phyloP scores from a whole-genome alignment of 2,797 vertebrate genomes.

The Nyctalus aviator region DNA sequence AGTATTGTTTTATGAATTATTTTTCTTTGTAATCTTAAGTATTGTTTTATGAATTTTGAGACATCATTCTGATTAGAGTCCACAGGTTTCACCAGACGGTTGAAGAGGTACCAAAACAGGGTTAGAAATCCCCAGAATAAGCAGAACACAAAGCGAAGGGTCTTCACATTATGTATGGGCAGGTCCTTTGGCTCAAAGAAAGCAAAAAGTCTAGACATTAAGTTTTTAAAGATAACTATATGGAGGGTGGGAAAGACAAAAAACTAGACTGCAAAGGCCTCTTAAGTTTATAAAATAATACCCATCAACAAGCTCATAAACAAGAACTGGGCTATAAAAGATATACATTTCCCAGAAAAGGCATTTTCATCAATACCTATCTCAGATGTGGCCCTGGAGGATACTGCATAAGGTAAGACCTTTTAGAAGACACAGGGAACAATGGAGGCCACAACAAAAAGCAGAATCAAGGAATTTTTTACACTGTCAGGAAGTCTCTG shows the following conservation, averaged over 20 bases:
- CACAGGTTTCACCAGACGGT: background rate
- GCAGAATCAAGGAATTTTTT: background rate
- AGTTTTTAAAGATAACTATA: background rate
- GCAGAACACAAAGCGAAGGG: background rate
- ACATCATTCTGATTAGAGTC: background rate
- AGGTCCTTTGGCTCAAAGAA: background rate
- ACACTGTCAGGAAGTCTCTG: background rate
- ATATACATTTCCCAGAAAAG: background rate
- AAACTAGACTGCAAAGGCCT: background rate
- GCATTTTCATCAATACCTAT: background rate
- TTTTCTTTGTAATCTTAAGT: slow-evolving; percentile 14
- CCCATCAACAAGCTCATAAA: slow-evolving; percentile 14
- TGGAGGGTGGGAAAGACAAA: background rate
- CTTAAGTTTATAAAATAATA: slow-evolving; percentile 26
- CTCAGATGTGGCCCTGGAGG: background rate
- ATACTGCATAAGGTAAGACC: background rate
- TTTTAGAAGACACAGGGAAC: background rate
- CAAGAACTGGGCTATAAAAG: slow-evolving; percentile 13
- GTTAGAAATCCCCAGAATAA: background rate
- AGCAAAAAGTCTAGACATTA: slow-evolving; percentile 40
- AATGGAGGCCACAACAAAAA: background rate
- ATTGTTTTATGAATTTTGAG: slow-evolving; percentile 29
- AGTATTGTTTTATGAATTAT: background rate
- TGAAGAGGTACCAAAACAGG: background rate
- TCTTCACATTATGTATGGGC: background rate